phyloP scores from a whole-genome alignment of 2,797 vertebrate species.

The Nyctibius grandis region DNA sequence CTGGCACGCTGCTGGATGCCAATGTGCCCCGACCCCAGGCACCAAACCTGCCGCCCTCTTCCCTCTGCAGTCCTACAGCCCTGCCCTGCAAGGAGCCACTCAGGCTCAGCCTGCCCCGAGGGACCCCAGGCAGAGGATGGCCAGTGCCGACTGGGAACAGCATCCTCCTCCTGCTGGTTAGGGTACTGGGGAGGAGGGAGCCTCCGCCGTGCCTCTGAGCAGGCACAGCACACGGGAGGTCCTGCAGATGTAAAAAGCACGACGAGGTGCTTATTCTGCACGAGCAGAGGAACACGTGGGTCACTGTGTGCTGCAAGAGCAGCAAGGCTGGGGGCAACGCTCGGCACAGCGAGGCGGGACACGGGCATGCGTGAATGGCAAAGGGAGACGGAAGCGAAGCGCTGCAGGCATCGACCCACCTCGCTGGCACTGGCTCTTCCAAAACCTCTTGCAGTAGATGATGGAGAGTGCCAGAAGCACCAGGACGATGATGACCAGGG shows the following conservation, averaged over 20 bases:
- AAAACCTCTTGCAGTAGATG: constrained; percentile 70
- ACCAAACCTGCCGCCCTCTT: neutral
- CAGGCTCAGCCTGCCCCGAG: neutral
- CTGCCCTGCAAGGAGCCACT: neutral
- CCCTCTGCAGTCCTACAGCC: neutral
- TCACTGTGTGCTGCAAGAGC: neutral
- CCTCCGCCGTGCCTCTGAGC: neutral
- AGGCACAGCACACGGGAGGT: neutral
- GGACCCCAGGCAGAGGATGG: neutral
- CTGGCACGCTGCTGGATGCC: neutral
- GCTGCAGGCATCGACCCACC: constrained; percentile 27
- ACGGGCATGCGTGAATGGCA: fast-evolving
- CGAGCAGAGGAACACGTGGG: neutral
- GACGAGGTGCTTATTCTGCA: neutral
- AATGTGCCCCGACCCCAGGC: neutral
- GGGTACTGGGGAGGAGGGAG: neutral
- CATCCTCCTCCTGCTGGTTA: neutral
- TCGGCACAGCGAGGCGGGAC: neutral
- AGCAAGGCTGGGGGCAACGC: neutral
- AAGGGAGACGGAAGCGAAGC: neutral
- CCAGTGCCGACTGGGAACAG: neutral
- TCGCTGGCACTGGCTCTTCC: constrained; percentile 67
- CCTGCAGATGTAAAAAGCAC: neutral
- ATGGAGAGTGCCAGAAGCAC: constrained; percentile 68
- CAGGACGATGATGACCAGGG: constrained; percentile 65